A percentile compares a stretch with the other conserved stretches of the same genome.
These are phyloP conservation scores for Onychostoma macrolepis DNA, from an alignment of 2,113 vertebrate species.

Conservation along the genomic window DNA sequence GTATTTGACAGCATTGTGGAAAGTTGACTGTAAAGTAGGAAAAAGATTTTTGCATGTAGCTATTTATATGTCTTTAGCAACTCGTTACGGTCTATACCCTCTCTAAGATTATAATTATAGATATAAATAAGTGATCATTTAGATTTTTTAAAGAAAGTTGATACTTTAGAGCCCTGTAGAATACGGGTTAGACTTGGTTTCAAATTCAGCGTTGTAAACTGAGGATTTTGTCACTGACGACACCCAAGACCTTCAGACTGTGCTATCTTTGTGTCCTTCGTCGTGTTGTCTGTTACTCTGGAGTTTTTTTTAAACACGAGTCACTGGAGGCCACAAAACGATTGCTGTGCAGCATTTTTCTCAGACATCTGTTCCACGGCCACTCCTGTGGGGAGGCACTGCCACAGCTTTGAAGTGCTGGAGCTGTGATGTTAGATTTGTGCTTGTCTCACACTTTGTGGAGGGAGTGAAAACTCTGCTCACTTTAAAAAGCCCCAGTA, in stretches of 20 bases:
- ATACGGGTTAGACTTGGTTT: neutral
- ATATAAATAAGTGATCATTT: neutral
- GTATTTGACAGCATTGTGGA: neutral
- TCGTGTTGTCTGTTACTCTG: neutral
- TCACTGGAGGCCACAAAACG: constrained; percentile 33
- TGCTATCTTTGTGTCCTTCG: constrained; percentile 6
- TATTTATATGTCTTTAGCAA: neutral
- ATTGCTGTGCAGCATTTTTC: constrained; percentile 15
- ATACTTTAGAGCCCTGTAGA: neutral
- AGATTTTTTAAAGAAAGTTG: neutral
- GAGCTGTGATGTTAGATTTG: constrained; percentile 48
- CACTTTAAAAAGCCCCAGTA: constrained; percentile 30
- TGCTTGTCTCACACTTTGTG: constrained; percentile 36
- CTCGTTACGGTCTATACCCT: neutral
- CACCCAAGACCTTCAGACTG: neutral
- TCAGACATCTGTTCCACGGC: constrained; percentile 32
- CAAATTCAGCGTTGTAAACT: neutral
- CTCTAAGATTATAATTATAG: neutral
- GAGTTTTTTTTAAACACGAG: neutral
- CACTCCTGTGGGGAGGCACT: constrained; percentile 30
- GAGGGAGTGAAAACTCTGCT: constrained; percentile 1
- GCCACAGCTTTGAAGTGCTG: constrained; percentile 38
- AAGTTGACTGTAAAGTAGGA: neutral
- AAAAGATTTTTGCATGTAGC: neutral
- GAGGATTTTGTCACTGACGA: neutral